A percentile compares a stretch with the other conserved stretches of the same genome.
Conservation (phyloP, 2,888 invertebrate genomes). For the Cosmia trapezina region DNA sequence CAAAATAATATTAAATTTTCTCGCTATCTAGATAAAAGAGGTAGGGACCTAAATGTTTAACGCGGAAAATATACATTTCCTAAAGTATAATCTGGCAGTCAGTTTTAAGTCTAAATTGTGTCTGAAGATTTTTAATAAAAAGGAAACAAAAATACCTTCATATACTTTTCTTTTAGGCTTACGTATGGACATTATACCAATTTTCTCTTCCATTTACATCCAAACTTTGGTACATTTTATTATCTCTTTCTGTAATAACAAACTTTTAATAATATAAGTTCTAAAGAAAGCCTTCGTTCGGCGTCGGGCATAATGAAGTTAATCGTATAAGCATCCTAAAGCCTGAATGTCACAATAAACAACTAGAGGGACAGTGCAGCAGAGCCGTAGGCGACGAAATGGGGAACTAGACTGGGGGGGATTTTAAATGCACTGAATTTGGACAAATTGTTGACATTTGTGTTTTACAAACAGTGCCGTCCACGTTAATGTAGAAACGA, state of each 20-base stretch:
- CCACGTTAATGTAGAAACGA: not conserved
- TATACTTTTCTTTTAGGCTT: slow-evolving; percentile 16
- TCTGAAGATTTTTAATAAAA: slow-evolving; percentile 21
- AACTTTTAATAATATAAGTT: slow-evolving; percentile 45
- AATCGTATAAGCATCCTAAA: slow-evolving; percentile 17
- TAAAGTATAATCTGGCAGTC: slow-evolving; percentile 31
- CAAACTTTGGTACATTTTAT: slow-evolving; percentile 35
- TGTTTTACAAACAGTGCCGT: slow-evolving; percentile 3
- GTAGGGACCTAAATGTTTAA: slow-evolving; percentile 28
- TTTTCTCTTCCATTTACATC: slow-evolving; percentile 35
- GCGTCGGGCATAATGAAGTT: slow-evolving; percentile 25
- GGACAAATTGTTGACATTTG: slow-evolving; percentile 26
- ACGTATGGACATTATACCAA: slow-evolving; percentile 1
- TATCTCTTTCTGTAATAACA: slow-evolving; percentile 24
- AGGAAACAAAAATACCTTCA: slow-evolving; percentile 8
- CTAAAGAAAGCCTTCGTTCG: slow-evolving; percentile 21
- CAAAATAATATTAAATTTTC: slow-evolving; percentile 47
- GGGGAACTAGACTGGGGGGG: too few relatives aligned
- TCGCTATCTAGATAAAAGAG: slow-evolving; percentile 36
- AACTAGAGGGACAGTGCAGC: slow-evolving; percentile 9
- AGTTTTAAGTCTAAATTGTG: slow-evolving; percentile 33
- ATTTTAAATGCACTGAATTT: slow-evolving; percentile 32
- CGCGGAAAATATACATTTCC: slow-evolving; percentile 36
- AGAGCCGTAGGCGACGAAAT: not conserved
- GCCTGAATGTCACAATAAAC: slow-evolving; percentile 23